Evolutionary conservation across 2,113 vertebrate genomes (phyloP).

Genomic region (Cariama cristata): DNA sequence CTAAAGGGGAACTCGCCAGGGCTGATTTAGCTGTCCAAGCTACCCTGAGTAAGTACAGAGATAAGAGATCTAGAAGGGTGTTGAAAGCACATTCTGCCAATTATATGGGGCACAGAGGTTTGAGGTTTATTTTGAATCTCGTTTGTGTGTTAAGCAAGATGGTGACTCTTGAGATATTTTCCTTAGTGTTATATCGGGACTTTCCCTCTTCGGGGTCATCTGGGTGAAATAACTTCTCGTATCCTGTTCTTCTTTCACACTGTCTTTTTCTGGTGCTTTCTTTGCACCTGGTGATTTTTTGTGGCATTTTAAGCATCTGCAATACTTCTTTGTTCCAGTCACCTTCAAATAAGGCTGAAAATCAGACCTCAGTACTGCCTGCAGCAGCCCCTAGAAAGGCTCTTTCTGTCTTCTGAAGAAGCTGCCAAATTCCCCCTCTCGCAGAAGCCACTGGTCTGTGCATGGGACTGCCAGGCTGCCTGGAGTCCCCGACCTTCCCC

Average conservation of each 20-base stretch:
- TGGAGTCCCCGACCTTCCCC: not conserved
- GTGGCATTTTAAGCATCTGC: not conserved
- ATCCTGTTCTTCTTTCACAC: constrained; percentile 14
- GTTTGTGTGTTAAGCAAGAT: not conserved
- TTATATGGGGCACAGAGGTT: not conserved
- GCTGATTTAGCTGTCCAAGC: not conserved
- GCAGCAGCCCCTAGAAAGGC: not conserved
- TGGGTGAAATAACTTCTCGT: not conserved
- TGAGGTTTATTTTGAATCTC: not conserved
- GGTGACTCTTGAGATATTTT: not conserved
- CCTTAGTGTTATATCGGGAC: not conserved
- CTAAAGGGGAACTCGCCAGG: not conserved
- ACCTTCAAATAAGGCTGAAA: not conserved
- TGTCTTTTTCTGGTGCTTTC: not conserved
- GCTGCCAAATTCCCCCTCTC: not conserved
- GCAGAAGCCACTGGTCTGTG: not conserved
- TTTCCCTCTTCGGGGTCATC: not conserved
- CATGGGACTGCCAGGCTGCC: rapidly evolving
- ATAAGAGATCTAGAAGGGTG: not conserved
- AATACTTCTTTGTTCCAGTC: not conserved
- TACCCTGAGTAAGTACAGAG: not conserved
- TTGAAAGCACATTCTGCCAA: not conserved
- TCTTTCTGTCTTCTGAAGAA: not conserved
- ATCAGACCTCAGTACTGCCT: not conserved
- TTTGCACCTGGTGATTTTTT: not conserved